Evolutionary conservation across 2,888 invertebrate species (phyloP), one percentile per base, ranked within the genome.

Genomic region (Scaptomyza flava): DNA sequence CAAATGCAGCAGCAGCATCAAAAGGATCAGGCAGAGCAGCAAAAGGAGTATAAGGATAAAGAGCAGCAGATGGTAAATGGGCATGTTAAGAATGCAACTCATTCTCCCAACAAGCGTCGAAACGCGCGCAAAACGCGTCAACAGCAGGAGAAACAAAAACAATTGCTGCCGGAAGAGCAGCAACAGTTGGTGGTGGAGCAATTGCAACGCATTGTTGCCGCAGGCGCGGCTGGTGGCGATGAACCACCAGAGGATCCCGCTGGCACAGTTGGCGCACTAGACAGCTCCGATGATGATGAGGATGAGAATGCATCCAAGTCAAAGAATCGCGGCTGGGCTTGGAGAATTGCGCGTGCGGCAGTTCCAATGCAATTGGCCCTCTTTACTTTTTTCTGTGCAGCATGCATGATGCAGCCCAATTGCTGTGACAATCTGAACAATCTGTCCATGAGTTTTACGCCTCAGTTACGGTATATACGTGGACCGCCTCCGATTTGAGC

Each of bases 391-490:
- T 93, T 95, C 78, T 95, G 95, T 86, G 93, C 95, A 57, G 95
- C 95, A 52, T 95, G 94, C 83, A 93, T 95, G 36, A 93, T 96
- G 87, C 95, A 96, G 86, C 95, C 95, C 1, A 94, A 94, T 54
- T 96, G 96, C 90, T 96, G 96, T 92, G 95, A 96, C 91, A 94
- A 94, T 72, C 93, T 95, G 83, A 95, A 96, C 91, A 95, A 94
- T 87, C 93, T 95, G 79, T 94, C 94, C 69, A 93, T 95, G 91
- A 95, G 95, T 51, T 93, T 96, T 56, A 94, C 95, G 65, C 96
- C 96, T 14, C 95, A 96, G 89, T 92, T 96, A 78, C 94, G 95
- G 75, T 96, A 96, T 88, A 94, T 96, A 58, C 94, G 95, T 71
- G 96, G 96, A 68, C 96, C 96, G 42, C 96, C 96, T 68, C 96